phyloP scores from a whole-genome alignment of 2,888 invertebrate species.

The Sympetrum striolatum region DNA sequence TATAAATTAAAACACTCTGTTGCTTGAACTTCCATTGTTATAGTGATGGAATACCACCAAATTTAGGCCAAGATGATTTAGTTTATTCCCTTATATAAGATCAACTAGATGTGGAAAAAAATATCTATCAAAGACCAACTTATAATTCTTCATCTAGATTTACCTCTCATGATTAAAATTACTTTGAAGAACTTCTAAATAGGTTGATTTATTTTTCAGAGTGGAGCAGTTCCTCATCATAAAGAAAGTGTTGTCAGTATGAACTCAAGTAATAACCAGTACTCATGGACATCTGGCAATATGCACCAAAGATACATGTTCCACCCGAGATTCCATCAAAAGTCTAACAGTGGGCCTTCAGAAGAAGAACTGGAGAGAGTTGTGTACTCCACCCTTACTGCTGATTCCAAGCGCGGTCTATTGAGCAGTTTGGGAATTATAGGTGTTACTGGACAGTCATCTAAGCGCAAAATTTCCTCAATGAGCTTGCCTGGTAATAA shows the following conservation, averaged over 20 bases:
- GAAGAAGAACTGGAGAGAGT: not conserved
- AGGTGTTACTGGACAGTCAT: not conserved
- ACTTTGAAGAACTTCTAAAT: too few relatives aligned
- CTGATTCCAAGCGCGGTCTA: not conserved
- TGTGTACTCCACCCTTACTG: constrained; percentile 1
- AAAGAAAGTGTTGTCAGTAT: not conserved
- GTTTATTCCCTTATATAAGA: too few relatives aligned
- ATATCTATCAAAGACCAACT: too few relatives aligned
- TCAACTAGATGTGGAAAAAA: too few relatives aligned
- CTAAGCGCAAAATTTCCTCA: constrained; percentile 9
- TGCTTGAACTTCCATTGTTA: too few relatives aligned
- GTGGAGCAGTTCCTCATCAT: not conserved
- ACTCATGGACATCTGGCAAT: constrained; percentile 10
- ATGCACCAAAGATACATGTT: not conserved
- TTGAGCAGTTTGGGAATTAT: not conserved
- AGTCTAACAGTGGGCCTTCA: not conserved
- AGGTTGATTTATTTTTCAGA: not conserved
- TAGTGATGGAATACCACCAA: too few relatives aligned
- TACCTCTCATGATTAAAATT: too few relatives aligned
- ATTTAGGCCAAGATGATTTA: too few relatives aligned
- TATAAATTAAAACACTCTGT: too few relatives aligned
- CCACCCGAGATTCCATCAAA: not conserved
- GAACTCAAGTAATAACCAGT: not conserved
- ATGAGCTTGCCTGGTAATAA: not conserved
- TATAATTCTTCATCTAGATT: too few relatives aligned